A percentile compares a stretch with the other conserved stretches of the same genome.
phyloP scores from a whole-genome alignment of 2,888 invertebrate species.

The Brachyptera risi region DNA sequence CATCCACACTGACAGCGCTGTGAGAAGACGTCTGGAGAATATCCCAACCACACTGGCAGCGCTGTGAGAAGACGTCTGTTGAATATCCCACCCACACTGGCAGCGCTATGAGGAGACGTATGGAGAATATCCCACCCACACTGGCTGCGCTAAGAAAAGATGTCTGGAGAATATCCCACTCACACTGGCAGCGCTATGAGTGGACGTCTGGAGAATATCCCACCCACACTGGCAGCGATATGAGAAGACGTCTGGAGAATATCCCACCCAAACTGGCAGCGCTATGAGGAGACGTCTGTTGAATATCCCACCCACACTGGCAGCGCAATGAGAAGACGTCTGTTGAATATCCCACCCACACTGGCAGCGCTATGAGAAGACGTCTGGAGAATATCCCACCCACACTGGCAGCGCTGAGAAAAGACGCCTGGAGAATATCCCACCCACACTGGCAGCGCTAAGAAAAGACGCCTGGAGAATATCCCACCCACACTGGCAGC shows the following conservation, averaged over 20 bases:
- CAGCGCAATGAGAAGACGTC: background rate
- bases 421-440: background rate
- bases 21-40: background rate
- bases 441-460: background rate
- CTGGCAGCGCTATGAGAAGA: background rate
- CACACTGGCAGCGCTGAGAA: background rate
- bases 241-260: background rate
- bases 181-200: background rate
- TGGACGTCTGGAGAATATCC: background rate
- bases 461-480: background rate
- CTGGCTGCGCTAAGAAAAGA: background rate
- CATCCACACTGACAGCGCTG: background rate
- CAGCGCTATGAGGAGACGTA: background rate
- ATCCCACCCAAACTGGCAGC: background rate
- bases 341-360: background rate
- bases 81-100: background rate
- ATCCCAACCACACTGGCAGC: background rate
- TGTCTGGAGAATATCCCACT: background rate
- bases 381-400: background rate
- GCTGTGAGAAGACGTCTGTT: background rate
- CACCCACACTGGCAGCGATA: background rate
- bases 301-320: background rate
- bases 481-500: background rate
- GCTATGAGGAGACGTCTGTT: background rate
- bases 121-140: background rate